phyloP scores from a whole-genome alignment of 2,113 vertebrate genomes.

The Calypte anna region DNA sequence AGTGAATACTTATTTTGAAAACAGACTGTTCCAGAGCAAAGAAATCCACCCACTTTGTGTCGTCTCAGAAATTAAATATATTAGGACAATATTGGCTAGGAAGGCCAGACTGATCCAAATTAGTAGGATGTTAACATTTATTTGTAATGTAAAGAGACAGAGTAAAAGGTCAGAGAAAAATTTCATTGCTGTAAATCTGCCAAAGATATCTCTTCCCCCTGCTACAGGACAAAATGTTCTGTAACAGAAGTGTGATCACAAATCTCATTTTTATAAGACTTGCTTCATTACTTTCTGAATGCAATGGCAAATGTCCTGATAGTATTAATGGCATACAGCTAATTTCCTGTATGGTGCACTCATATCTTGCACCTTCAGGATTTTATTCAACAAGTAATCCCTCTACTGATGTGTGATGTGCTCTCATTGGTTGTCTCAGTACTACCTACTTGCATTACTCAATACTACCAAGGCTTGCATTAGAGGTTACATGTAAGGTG shows the following conservation, averaged over 20 bases:
- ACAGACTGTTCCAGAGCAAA: constrained; percentile 25
- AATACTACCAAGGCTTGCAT: neutral
- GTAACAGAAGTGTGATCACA: neutral
- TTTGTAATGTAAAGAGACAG: constrained; percentile 64
- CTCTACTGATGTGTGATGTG: neutral
- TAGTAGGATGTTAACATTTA: constrained; percentile 44
- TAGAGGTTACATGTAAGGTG: accelerated
- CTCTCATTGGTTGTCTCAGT: neutral
- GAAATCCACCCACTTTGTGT: constrained; percentile 5
- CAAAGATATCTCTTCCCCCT: neutral
- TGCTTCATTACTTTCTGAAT: neutral
- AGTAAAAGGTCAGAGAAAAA: constrained; percentile 51
- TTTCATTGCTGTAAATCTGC: constrained; percentile 41
- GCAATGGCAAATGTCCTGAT: neutral
- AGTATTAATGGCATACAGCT: neutral
- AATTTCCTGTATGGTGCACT: neutral
- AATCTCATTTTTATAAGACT: neutral
- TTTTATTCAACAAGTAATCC: neutral
- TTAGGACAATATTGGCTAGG: constrained; percentile 20
- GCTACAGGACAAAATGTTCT: neutral
- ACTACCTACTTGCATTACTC: neutral
- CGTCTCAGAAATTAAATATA: constrained; percentile 37
- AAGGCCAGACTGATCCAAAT: constrained; percentile 59
- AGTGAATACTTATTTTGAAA: constrained; percentile 56
- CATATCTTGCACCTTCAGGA: neutral